Percentiles rank a stretch among this genome's conserved stretches.
Conservation (phyloP, 1,140 invertebrate species). For the Gonioctena quinquepunctata region DNA sequence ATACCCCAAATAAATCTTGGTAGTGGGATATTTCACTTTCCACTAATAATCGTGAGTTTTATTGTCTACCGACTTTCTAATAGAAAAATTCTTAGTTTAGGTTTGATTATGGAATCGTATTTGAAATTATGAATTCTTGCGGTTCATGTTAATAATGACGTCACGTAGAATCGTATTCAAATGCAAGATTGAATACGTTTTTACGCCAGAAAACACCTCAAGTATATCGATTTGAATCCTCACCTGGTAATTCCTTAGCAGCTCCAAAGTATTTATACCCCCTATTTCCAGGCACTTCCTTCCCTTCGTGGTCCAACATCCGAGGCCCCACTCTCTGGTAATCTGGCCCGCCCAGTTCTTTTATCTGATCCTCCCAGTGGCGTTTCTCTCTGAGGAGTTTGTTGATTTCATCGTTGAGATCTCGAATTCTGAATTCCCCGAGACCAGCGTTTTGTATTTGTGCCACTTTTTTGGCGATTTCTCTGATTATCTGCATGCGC, state of each 20-base stretch:
- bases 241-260: slow-evolving; percentile 94
- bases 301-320: slow-evolving; percentile 94
- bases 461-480: slow-evolving; percentile 98
- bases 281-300: slow-evolving; percentile 96
- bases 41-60: too few relatives aligned
- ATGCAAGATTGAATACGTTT: too few relatives aligned
- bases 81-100: too few relatives aligned
- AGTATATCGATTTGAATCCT: too few relatives aligned
- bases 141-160: too few relatives aligned
- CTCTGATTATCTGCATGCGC: slow-evolving; percentile 93
- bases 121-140: too few relatives aligned
- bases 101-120: too few relatives aligned
- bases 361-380: slow-evolving; percentile 97
- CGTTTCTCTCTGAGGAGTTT: slow-evolving; percentile 93
- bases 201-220: too few relatives aligned
- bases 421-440: slow-evolving; percentile 96
- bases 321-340: slow-evolving; percentile 89
- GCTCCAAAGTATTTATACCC: slow-evolving; percentile 99
- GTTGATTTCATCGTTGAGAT: slow-evolving; percentile 99
- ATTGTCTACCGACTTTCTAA: too few relatives aligned
- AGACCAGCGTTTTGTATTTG: slow-evolving; percentile 99
- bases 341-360: slow-evolving; percentile 93
- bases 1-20: too few relatives aligned
- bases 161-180: too few relatives aligned
- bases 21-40: too few relatives aligned